Evolutionary conservation across 2,888 invertebrate genomes (phyloP), one percentile per base, ranked within the genome.

Genomic region (Falcaria lacertinaria): DNA sequence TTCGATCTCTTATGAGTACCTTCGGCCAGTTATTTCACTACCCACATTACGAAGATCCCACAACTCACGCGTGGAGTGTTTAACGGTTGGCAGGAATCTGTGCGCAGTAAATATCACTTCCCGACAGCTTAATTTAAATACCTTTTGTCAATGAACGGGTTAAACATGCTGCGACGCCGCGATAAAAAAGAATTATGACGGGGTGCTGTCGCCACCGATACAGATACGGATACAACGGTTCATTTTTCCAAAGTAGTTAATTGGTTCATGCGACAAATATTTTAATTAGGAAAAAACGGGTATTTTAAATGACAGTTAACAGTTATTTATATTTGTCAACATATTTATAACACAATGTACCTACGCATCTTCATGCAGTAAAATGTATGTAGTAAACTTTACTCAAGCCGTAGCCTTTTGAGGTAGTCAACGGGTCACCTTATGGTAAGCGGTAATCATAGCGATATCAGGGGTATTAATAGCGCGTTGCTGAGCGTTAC

Each of bases 61-160:
- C 61, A 60, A 65, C 62, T 65, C 70, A 74, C 64, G 64, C 66
- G 70, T 62, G 60, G 64, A 69, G 62, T 66, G 69, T 71, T 70
- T 74, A 77, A 80, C 69, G 74, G 69, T 62, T 54, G 67, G 58
- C 47, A 50, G 69, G 81, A 74, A 81, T 80, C 77, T 75, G 42
- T 42, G 52, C 66, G 80, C 87, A 84, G 80, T 88, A 86, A 88
- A 89, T 88, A 87, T 87, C 57, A 75, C 68, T 73, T 70, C 69
- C 70, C 69, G 89, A 88, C 89, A 89, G 87, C 79, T 89, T 87
- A 72, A 89, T 89, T 89, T 88, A 88, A 89, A 89, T 89, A 85
- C 86, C 89, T 89, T 89, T 89, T 89, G 89, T 88, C 89, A 86
- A 85, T 83, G 83, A 85, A 87, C 84, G 89, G 88, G 89, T 88